phyloP scores from a whole-genome alignment of 2,113 vertebrate species.

The Malurus elegans region DNA sequence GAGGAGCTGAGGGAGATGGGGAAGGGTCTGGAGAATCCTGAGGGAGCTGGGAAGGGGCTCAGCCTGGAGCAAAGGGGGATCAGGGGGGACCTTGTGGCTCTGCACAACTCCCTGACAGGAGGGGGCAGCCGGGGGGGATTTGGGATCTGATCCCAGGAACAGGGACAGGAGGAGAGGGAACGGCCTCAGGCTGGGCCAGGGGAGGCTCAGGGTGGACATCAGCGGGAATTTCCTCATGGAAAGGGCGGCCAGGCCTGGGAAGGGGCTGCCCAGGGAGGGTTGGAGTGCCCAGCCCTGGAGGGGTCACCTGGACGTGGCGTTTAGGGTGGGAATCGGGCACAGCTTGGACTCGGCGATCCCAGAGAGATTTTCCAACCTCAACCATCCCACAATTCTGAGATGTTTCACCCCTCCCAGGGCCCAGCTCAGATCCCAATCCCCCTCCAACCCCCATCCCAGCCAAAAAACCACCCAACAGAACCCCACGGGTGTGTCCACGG shows the following conservation, averaged over 20 bases:
- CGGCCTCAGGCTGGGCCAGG: background rate
- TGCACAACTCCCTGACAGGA: background rate
- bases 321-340: background rate
- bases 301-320: background rate
- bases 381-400: background rate
- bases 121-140: background rate
- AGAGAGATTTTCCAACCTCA: background rate
- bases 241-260: background rate
- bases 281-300: background rate
- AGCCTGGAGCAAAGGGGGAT: background rate
- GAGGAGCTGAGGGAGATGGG: background rate
- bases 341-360: fast-evolving
- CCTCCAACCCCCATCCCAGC: background rate
- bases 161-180: background rate
- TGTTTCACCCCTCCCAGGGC: background rate
- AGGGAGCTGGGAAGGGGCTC: background rate
- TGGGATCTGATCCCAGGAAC: background rate
- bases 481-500: fast-evolving
- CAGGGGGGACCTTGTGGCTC: background rate
- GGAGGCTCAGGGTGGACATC: fast-evolving
- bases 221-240: background rate
- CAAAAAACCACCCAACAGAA: background rate
- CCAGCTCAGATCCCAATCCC: background rate
- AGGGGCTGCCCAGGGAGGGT: background rate
- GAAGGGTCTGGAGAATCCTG: background rate